Evolutionary conservation across 1,140 invertebrate genomes (phyloP), one percentile per base, ranked within the genome.

Genomic region (Muscidifurax raptorellus): DNA sequence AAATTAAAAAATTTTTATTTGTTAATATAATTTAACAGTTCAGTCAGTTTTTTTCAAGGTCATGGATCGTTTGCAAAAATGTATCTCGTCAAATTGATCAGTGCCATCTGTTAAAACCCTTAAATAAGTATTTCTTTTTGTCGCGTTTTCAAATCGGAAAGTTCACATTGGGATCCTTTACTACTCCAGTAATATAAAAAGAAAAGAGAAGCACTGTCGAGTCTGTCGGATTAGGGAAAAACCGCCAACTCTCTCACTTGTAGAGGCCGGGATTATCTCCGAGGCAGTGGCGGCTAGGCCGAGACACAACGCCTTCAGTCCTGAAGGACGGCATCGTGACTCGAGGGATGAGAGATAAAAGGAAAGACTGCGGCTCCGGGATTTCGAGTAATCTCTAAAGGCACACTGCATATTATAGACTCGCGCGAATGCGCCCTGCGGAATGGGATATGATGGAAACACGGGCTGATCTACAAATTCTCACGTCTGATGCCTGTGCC

Each of bases 261-360:
- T 2, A 15, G 25, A n/a, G 13, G n/a, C n/a, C n/a, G n/a, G 12
- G 9, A 69, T 69, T 28, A 69, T 69, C 66, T 69, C 30, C 7
- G 27, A 0, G n/a, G 66, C 10, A 15, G 25, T 69, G 66, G 25
- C 52, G 52, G 52, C n/a, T n/a, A n/a, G n/a, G n/a, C 12, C 18
- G 18, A 52, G 47, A 52, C 10, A 52, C 47, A 67, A 27, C 22
- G 25, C 4, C 64, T 22, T 0, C 64, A 18, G 13, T 5, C 13
- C 22, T 15, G 22, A 18, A 52, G 18, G 52, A 22, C 22, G 10
- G 66, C 66, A 13, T 28, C 25, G 66, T 9, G 12, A 28, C 18
- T 69, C 6, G 9, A 28, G 27, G 66, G 66, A 69, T 69, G 66
- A 69, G 66, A 69, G 66, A 69, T 69, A 69, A 69, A 28, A 69